Evolutionary conservation across 2,888 invertebrate species (phyloP), one percentile per base, ranked within the genome.

Genomic region (Timandra comae): DNA sequence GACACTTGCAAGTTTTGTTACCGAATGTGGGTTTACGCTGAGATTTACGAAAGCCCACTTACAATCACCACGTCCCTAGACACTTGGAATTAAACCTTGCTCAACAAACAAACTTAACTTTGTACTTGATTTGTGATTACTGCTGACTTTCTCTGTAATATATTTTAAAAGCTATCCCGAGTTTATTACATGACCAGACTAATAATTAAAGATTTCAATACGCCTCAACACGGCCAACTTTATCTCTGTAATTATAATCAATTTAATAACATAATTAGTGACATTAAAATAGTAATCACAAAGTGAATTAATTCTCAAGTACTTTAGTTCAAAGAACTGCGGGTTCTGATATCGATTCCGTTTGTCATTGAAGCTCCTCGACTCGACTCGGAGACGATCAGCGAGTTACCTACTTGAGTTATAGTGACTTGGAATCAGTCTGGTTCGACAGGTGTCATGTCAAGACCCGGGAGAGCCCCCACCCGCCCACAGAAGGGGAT

Each of bases 361-460:
- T 24, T 24, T 24, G 24, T 10, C 7, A 24, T 24, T 7, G 11
- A 10, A 10, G 7, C 24, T 6, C 11, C 24, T n/a, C 13, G 6
- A 25, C 33, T 23, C 33, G 16, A 19, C 12, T 24, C 12, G 28
- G 11, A 32, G 35, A 35, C 31, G 24, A 28, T 13, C 30, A n/a
- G n/a, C n/a, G n/a, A n/a, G n/a, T n/a, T n/a, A n/a, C n/a, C 45
- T 56, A 52, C 42, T 44, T 26, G 26, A 38, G 30, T 38, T 16
- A n/a, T n/a, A 45, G 43, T 46, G 33, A 54, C 52, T 50, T 60
- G 59, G 69, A 72, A 76, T 77, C 72, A 72, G 62, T 64, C 57
- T 57, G 62, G 56, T 57, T 69, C 64, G 72, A 70, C 74, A 74
- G 73, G 67, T 76, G 73, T 69, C 72, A 67, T 71, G 70, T 68